Evolutionary conservation across 1,140 invertebrate genomes (phyloP).

Genomic region (Trichonephila clavata): DNA sequence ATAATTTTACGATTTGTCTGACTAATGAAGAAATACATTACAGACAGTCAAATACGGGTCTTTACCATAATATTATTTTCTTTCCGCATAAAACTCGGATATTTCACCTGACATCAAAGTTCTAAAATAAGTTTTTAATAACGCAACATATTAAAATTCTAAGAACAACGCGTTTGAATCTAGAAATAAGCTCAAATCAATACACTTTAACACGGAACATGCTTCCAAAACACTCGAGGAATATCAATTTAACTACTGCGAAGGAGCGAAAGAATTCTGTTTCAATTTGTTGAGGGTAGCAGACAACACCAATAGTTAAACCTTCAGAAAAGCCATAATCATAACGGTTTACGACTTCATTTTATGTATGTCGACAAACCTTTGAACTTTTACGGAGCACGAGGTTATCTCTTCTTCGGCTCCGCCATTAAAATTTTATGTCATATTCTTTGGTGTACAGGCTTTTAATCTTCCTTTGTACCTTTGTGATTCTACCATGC

Average conservation of each 20-base stretch:
- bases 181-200: not conserved
- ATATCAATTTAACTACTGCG: not conserved
- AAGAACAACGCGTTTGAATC: not conserved
- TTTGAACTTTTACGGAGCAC: conserved; percentile 35
- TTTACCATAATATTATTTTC: no score
- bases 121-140: not conserved
- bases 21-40: no score
- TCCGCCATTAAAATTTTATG: conserved; percentile 53
- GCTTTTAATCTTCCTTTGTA: conserved; percentile 41
- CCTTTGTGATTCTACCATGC: not conserved
- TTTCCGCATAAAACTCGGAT: no score
- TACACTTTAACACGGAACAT: not conserved
- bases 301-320: not conserved
- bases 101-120: not conserved
- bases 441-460: conserved; percentile 44
- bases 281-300: conserved; percentile 22
- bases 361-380: conserved; percentile 59
- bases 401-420: conserved; percentile 47
- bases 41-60: no score
- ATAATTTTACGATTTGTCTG: no score
- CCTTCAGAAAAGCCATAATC: conserved; percentile 4
- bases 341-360: conserved; percentile 57
- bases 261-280: not conserved
- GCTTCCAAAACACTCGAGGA: not conserved
- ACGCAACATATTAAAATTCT: not conserved